phyloP scores from a whole-genome alignment of 2,888 invertebrate species.

The Dione vanillae region DNA sequence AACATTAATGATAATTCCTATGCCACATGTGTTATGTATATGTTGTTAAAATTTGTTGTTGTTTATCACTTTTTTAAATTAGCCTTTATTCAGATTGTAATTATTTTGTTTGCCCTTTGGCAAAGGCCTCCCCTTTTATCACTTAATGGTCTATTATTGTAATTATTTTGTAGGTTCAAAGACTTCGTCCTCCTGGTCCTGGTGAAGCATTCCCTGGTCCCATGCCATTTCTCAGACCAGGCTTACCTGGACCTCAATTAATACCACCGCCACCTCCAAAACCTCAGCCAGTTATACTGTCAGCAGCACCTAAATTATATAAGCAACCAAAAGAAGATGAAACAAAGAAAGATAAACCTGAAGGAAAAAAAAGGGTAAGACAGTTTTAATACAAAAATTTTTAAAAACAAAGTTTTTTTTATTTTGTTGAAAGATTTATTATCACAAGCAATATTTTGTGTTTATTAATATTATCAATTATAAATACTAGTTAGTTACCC shows the following conservation, averaged over 20 bases:
- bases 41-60: too few species aligned
- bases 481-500: too few species aligned
- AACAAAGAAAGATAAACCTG: conserved; percentile 66
- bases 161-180: conserved; percentile 61
- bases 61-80: too few species aligned
- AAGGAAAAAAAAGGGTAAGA: conserved; percentile 64
- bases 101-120: too few species aligned
- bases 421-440: conserved; percentile 38
- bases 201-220: conserved; percentile 67
- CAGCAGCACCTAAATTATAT: conserved; percentile 88
- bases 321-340: conserved; percentile 80
- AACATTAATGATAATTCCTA: too few species aligned
- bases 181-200: conserved; percentile 58
- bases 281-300: conserved; percentile 86
- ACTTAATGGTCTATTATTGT: too few species aligned
- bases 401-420: conserved; percentile 20
- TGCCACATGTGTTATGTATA: too few species aligned
- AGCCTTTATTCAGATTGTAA: too few species aligned
- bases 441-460: too few species aligned
- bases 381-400: too few species aligned
- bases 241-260: conserved; percentile 71
- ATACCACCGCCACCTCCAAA: conserved; percentile 76
- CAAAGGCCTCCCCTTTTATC: too few species aligned
- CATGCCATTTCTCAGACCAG: conserved; percentile 69
- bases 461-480: too few species aligned